Base-by-base conservation (phyloP, 2,888 invertebrate species). In the Ashinkailepas kermadecensis region DNA sequence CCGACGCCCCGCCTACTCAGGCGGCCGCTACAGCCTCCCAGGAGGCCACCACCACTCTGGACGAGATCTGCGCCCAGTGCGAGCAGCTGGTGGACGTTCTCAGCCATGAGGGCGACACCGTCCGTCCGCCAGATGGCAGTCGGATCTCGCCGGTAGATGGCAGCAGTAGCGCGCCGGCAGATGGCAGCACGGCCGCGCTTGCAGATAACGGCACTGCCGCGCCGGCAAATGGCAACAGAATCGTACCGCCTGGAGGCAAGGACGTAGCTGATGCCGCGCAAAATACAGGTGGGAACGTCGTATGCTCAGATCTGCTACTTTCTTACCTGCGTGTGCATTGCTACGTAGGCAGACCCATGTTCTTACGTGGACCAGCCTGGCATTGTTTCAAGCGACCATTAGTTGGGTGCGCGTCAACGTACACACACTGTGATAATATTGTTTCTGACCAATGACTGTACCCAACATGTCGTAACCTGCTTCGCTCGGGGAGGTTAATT, bases 281-380 rank as follows among this genome's bases (percentile, higher is more conserved):
- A 25, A 67, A 67, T n/a, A 67, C 67, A 25, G 54, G 74, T 74
- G 74, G 18, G 54, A 21, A 39, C 6, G 62, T 23, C 23, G 23
- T 8, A 23, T 8, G 1, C 65, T 23, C 23, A 67, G 23, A 9
- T 23, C 4, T 18, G 62, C 18, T 15, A 18, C 62, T 13, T 67
- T 12, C 0, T 93, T 85, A 39, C 39, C 39, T 3, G 4, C 39
- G 4, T 39, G 39, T 39, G 4, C 39, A 39, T 39, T 39, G 39
- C 39, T 39, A 39, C 4, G 39, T 4, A 39, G 39, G 39, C 39
- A 39, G 39, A 39, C 39, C n/a, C n/a, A n/a, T n/a, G n/a, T n/a
- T n/a, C n/a, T n/a, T n/a, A n/a, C n/a, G n/a, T n/a, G n/a, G n/a
- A n/a, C n/a, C n/a, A n/a, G n/a, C n/a, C 2, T 39, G 39, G 4